Evolutionary conservation across 2,888 invertebrate species (phyloP).

Genomic region (Deilephila elpenor): DNA sequence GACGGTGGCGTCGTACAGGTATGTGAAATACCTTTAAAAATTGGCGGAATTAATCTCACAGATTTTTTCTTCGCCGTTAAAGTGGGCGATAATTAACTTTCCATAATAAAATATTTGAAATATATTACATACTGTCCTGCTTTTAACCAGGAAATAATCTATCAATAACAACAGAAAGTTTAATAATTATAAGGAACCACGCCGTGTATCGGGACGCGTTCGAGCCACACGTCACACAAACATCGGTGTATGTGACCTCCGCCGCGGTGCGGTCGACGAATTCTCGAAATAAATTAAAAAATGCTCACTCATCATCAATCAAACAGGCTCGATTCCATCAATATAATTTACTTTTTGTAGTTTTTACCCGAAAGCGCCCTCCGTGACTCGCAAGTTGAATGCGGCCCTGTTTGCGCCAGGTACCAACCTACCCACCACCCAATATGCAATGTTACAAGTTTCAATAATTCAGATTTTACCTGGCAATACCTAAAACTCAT

Average conservation of each 20-base stretch:
- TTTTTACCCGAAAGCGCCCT: slow-evolving; percentile 81
- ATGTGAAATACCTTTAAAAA: too few relatives aligned
- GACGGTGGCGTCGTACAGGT: too few relatives aligned
- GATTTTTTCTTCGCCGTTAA: too few relatives aligned
- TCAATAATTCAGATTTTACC: slow-evolving; percentile 44
- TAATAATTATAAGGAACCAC: slow-evolving; percentile 45
- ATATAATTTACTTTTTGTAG: slow-evolving; percentile 85
- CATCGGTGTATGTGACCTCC: slow-evolving; percentile 60
- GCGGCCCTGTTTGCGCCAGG: slow-evolving; percentile 63
- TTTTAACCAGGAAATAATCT: not conserved
- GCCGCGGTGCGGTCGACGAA: slow-evolving; percentile 67
- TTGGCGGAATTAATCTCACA: too few relatives aligned
- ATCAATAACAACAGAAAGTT: not conserved
- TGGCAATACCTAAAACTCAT: slow-evolving; percentile 51
- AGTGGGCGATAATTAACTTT: too few relatives aligned
- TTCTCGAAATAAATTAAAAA: slow-evolving; percentile 84
- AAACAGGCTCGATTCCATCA: slow-evolving; percentile 82
- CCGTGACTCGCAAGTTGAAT: slow-evolving; percentile 75
- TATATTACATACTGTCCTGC: not conserved
- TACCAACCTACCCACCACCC: slow-evolving; percentile 48
- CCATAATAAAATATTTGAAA: not conserved
- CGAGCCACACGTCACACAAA: slow-evolving; percentile 43
- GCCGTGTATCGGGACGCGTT: slow-evolving; percentile 38
- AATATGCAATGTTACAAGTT: slow-evolving; percentile 39
- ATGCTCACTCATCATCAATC: slow-evolving; percentile 84